phyloP scores from a whole-genome alignment of 2,888 invertebrate genomes.

The Eristalis pertinax region DNA sequence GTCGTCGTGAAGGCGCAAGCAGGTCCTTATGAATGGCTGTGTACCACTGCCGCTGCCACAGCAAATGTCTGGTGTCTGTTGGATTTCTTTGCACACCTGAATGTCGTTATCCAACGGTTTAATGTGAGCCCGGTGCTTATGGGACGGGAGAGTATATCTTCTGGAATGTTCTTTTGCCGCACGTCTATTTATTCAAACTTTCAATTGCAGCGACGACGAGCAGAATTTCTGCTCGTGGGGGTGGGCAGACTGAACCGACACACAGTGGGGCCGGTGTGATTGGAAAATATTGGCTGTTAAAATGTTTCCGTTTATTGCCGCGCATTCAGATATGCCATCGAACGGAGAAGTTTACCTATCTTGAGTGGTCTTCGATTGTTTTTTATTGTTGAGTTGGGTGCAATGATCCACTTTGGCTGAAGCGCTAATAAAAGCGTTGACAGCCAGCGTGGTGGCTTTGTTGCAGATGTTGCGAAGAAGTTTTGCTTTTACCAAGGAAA shows the following conservation, averaged over 20 bases:
- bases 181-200: background rate
- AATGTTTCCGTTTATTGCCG: background rate
- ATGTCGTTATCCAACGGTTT: background rate
- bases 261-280: background rate
- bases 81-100: background rate
- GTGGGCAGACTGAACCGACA: background rate
- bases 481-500: background rate
- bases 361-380: background rate
- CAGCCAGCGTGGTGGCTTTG: background rate
- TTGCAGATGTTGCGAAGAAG: background rate
- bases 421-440: background rate
- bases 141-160: background rate
- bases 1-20: background rate
- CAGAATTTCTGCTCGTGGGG: background rate
- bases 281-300: background rate
- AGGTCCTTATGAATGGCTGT: background rate
- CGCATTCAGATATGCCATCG: background rate
- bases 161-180: background rate
- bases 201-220: background rate
- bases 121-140: background rate
- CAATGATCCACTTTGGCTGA: background rate
- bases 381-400: background rate
- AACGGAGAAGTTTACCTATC: background rate
- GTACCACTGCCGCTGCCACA: background rate
- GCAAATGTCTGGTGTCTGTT: background rate